These are phyloP conservation scores for Neolamprologus sp. DNA, from an alignment of 2,113 vertebrate species.

Conservation along the genomic window DNA sequence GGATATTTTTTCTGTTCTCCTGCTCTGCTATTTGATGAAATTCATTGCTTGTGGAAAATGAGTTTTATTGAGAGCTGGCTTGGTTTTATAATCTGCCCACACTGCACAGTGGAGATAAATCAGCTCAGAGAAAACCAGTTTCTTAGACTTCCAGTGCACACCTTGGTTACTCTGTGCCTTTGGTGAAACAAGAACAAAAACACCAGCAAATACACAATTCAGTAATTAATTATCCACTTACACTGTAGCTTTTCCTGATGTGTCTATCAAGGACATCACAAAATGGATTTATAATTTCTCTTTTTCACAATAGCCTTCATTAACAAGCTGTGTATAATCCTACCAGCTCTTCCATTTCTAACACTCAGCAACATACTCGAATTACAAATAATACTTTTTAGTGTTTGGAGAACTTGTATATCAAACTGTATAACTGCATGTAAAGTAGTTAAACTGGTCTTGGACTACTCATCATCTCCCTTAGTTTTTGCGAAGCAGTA, in stretches of 20 bases:
- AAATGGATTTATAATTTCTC: neutral
- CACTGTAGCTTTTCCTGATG: neutral
- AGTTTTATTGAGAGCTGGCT: neutral
- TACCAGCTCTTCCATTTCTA: neutral
- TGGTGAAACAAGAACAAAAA: neutral
- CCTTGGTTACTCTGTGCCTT: neutral
- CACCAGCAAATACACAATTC: neutral
- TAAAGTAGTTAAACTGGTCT: neutral
- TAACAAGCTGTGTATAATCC: neutral
- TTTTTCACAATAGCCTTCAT: neutral
- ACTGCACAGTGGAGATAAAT: conserved; percentile 20
- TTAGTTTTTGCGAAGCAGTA: neutral
- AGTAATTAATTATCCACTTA: neutral
- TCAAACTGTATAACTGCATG: neutral
- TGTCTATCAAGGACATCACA: neutral
- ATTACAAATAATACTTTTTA: neutral
- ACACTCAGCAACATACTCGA: neutral
- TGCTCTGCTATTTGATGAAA: conserved; percentile 11
- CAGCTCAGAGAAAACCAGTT: conserved; percentile 2
- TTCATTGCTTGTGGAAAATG: conserved; percentile 26
- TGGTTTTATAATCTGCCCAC: conserved; percentile 14
- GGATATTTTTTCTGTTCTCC: neutral
- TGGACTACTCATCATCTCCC: neutral
- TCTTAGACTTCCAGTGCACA: neutral
- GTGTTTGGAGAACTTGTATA: rapidly evolving